Conservation (phyloP, 2,113 vertebrate genomes). For the Zingel zingel region DNA sequence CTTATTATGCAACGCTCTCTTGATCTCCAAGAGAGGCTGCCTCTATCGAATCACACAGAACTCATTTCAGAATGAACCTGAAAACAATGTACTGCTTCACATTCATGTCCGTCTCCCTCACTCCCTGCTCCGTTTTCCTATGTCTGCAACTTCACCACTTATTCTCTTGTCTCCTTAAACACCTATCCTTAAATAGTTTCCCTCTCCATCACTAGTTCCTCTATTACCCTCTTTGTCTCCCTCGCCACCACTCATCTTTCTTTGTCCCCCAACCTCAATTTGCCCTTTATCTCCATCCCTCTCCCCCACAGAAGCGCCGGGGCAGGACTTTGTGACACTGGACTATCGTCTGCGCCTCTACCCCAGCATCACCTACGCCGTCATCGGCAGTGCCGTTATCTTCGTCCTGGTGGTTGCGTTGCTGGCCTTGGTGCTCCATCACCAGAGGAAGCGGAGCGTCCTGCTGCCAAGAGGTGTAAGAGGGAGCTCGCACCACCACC, state of each 20-base stretch:
- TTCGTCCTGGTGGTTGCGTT: slow-evolving; percentile 95
- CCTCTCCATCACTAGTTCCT: not conserved
- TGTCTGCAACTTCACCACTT: slow-evolving; percentile 32
- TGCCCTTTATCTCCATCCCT: slow-evolving; percentile 1
- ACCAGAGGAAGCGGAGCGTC: slow-evolving; percentile 95
- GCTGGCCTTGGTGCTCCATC: slow-evolving; percentile 93
- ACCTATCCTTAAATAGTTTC: slow-evolving; percentile 13
- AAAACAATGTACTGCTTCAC: slow-evolving; percentile 53
- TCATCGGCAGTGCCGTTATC: slow-evolving; percentile 95
- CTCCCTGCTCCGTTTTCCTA: slow-evolving; percentile 18
- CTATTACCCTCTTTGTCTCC: not conserved
- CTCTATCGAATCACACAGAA: slow-evolving; percentile 46
- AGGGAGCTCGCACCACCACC: slow-evolving; percentile 80
- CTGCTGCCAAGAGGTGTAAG: slow-evolving; percentile 88
- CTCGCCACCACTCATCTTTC: not conserved
- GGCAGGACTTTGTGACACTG: slow-evolving; percentile 92
- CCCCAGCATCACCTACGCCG: slow-evolving; percentile 95
- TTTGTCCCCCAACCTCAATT: slow-evolving; percentile 5
- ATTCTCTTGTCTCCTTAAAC: slow-evolving; percentile 27
- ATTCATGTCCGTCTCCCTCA: slow-evolving; percentile 51
- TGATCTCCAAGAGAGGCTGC: slow-evolving; percentile 35
- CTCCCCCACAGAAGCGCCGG: slow-evolving; percentile 87
- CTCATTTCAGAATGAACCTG: slow-evolving; percentile 47
- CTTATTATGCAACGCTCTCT: slow-evolving; percentile 39
- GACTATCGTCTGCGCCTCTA: slow-evolving; percentile 95